Evolutionary conservation across 2,113 vertebrate species (phyloP).

Genomic region (Eurypyga helias): DNA sequence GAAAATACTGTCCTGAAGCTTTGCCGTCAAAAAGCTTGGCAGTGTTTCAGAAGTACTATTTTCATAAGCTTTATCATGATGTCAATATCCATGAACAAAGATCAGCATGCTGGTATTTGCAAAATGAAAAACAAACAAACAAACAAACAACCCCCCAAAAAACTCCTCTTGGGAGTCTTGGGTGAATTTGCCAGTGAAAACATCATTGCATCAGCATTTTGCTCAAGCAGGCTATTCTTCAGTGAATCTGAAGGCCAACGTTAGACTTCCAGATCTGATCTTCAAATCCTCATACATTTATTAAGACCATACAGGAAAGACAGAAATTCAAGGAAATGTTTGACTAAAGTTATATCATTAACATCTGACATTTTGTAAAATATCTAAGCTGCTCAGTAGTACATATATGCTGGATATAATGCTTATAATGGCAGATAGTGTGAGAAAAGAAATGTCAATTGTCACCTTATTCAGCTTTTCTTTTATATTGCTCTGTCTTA

Average conservation of each 20-base stretch:
- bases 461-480: background rate
- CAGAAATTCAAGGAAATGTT: background rate
- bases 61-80: background rate
- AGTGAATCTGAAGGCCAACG: background rate
- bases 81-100: background rate
- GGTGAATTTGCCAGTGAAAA: background rate
- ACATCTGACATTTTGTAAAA: background rate
- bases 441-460: background rate
- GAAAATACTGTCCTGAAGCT: background rate
- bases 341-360: background rate
- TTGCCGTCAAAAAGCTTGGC: background rate
- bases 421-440: background rate
- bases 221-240: background rate
- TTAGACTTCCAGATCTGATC: background rate
- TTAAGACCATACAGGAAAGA: background rate
- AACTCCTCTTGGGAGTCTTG: too few species aligned
- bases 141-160: background rate
- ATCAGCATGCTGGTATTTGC: background rate
- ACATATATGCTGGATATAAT: background rate
- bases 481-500: background rate
- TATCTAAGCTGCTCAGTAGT: background rate
- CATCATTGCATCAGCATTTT: background rate
- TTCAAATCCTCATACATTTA: background rate
- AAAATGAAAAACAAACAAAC: background rate
- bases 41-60: background rate